These are phyloP conservation scores for Uloborus diversus DNA, from an alignment of 1,140 invertebrate genomes.

Conservation along the genomic window DNA sequence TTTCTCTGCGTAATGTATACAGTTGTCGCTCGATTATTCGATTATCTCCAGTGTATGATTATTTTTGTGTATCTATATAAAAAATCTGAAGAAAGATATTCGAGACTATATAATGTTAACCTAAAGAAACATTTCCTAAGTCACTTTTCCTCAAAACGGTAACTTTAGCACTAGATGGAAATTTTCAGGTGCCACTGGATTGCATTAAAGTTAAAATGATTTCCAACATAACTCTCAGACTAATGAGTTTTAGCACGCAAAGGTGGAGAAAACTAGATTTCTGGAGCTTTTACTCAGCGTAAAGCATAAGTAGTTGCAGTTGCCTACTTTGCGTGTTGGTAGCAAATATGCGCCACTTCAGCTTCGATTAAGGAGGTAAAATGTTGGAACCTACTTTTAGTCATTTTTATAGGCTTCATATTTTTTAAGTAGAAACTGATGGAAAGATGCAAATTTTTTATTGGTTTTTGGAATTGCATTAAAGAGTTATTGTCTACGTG, in stretches of 20 bases:
- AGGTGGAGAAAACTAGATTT: constrained; percentile 31
- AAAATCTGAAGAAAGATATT: no score
- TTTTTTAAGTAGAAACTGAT: no score
- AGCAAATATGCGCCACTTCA: constrained; percentile 25
- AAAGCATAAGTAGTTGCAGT: background rate
- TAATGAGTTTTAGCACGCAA: constrained; percentile 46
- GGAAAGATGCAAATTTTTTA: no score
- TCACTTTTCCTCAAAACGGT: background rate
- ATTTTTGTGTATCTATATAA: no score
- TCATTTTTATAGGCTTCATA: background rate
- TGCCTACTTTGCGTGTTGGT: background rate
- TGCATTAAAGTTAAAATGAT: constrained; percentile 53
- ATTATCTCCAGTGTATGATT: no score
- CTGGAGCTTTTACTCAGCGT: background rate
- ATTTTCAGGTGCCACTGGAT: constrained; percentile 41
- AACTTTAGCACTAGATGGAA: background rate
- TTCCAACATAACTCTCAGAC: constrained; percentile 18
- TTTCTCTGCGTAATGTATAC: no score
- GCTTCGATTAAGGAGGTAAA: constrained; percentile 6
- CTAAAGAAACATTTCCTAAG: no score
- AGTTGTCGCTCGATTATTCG: no score
- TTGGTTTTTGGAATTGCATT: no score
- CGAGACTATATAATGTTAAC: no score
- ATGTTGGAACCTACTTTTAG: background rate
- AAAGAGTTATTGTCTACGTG: no score